Percentiles rank a stretch among this genome's conserved stretches.
phyloP scores from a whole-genome alignment of 1,140 invertebrate genomes.

The Amphibalanus amphitrite region DNA sequence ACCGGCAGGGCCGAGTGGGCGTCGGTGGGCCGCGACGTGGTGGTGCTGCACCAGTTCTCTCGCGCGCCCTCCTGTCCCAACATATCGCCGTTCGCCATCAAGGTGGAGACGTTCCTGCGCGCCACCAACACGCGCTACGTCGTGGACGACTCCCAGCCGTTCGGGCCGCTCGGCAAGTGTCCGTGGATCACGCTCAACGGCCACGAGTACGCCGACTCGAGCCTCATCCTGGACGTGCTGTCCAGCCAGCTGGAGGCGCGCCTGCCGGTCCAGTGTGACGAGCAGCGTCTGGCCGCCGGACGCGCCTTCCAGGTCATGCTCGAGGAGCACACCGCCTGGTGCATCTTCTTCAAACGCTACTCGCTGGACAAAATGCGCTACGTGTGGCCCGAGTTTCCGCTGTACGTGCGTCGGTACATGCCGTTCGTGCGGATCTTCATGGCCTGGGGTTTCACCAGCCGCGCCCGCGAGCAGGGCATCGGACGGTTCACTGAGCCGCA shows the following conservation, averaged over 20 bases:
- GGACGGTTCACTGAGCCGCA: slow-evolving; percentile 7
- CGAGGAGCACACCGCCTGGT: slow-evolving; percentile 17
- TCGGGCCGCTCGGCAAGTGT: slow-evolving; percentile 20
- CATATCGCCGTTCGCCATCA: slow-evolving; percentile 23
- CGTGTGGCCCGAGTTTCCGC: neutral
- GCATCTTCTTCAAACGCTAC: neutral
- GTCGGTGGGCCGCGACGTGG: slow-evolving; percentile 16
- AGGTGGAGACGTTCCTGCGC: slow-evolving; percentile 23
- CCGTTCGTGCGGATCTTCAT: neutral
- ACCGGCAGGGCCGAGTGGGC: slow-evolving; percentile 18
- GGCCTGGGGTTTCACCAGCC: neutral
- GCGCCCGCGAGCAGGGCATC: slow-evolving; percentile 10
- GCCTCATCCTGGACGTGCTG: slow-evolving; percentile 26
- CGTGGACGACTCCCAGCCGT: slow-evolving; percentile 22
- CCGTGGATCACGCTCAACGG: slow-evolving; percentile 32
- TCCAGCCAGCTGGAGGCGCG: neutral
- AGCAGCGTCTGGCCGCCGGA: slow-evolving; percentile 10
- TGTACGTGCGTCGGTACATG: neutral
- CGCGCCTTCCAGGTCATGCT: slow-evolving; percentile 17
- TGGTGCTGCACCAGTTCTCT: slow-evolving; percentile 20
- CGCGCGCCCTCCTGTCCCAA: slow-evolving; percentile 20
- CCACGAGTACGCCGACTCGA: slow-evolving; percentile 27
- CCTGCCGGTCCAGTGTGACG: neutral
- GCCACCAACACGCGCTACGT: slow-evolving; percentile 22
- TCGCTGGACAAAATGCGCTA: neutral